These are phyloP conservation scores for Chromoteleia sp. DNA, from an alignment of 2,888 invertebrate genomes.

Conservation along the genomic window DNA sequence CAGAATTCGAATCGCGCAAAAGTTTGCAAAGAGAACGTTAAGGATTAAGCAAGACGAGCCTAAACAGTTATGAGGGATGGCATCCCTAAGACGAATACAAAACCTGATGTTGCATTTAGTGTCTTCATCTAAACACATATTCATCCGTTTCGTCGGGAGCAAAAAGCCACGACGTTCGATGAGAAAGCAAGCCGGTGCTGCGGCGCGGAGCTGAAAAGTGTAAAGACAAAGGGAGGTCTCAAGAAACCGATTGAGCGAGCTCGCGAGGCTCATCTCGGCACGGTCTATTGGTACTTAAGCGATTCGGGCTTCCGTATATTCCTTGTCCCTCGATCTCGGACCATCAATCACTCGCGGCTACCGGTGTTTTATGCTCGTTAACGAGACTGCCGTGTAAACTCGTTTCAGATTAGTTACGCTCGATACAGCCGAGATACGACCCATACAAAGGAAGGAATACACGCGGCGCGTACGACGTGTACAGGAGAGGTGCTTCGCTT, in stretches of 20 bases:
- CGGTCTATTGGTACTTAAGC: slow-evolving; percentile 62
- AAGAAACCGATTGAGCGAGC: slow-evolving; percentile 45
- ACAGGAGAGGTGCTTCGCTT: slow-evolving; percentile 61
- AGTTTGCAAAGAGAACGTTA: too few relatives aligned
- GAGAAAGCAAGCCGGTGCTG: slow-evolving; percentile 30
- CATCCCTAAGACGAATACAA: slow-evolving; percentile 16
- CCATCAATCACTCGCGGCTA: slow-evolving; percentile 76
- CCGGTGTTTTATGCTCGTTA: slow-evolving; percentile 75
- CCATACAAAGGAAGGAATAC: slow-evolving; percentile 62
- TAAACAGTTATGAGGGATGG: not conserved
- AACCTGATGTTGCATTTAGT: slow-evolving; percentile 34
- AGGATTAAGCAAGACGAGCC: too few relatives aligned
- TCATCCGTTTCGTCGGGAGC: slow-evolving; percentile 34
- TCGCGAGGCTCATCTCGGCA: slow-evolving; percentile 57
- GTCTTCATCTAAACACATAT: slow-evolving; percentile 52
- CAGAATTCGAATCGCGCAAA: too few relatives aligned
- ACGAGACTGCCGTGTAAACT: slow-evolving; percentile 74
- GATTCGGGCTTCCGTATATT: slow-evolving; percentile 73
- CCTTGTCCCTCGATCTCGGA: slow-evolving; percentile 73
- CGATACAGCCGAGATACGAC: slow-evolving; percentile 68
- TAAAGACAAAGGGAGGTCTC: slow-evolving; percentile 56
- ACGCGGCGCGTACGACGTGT: slow-evolving; percentile 63
- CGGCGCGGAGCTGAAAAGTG: slow-evolving; percentile 39
- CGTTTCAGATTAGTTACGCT: slow-evolving; percentile 73
- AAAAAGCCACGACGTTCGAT: slow-evolving; percentile 32